Evolutionary conservation across 2,888 invertebrate species (phyloP).

Genomic region (Luperina nickerlii): DNA sequence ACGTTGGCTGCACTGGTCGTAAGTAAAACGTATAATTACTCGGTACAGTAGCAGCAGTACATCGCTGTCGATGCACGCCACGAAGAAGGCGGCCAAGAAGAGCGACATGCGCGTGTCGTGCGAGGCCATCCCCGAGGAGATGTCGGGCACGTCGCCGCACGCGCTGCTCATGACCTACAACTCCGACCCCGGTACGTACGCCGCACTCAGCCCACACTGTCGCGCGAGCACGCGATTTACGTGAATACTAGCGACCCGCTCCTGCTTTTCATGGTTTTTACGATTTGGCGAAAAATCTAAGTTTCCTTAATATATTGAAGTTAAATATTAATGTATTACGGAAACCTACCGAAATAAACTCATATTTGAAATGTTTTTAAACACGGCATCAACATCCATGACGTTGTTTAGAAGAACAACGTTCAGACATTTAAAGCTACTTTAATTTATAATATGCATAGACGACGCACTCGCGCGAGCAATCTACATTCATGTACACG

Average conservation of each 20-base stretch:
- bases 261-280: neutral
- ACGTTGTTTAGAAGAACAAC: neutral
- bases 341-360: neutral
- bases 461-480: neutral
- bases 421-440: neutral
- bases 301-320: neutral
- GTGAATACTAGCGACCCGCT: neutral
- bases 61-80: slow-evolving; percentile 82
- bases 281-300: neutral
- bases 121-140: slow-evolving; percentile 97
- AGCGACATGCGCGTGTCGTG: slow-evolving; percentile 96
- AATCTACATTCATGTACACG: too few relatives aligned
- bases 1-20: neutral
- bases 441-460: neutral
- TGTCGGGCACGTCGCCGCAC: slow-evolving; percentile 91
- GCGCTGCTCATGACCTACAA: slow-evolving; percentile 82
- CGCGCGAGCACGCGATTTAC: neutral
- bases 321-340: neutral
- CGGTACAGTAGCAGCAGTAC: slow-evolving; percentile 63
- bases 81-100: slow-evolving; percentile 92
- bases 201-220: neutral
- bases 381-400: neutral
- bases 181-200: slow-evolving; percentile 83
- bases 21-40: neutral
- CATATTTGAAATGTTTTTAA: neutral